Base-by-base conservation (phyloP, 2,888 invertebrate species). In the Caenorhabditis sinica region DNA sequence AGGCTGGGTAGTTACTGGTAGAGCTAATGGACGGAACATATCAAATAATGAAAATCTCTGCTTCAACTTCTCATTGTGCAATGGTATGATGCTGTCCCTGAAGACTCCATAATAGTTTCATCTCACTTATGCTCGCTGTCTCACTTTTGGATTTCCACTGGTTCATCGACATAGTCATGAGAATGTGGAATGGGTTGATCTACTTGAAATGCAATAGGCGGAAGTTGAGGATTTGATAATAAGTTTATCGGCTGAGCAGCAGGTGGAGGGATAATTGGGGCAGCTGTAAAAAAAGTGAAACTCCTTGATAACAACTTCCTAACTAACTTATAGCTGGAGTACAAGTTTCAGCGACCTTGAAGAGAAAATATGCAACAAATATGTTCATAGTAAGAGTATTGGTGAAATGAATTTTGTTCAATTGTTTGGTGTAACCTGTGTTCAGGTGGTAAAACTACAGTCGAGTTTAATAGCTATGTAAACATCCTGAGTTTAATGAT, bases 11-110 rank as follows among this genome's bases (percentile, higher is more conserved):
- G 71, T 79, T 11, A 63, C 71, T 17, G 79, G 63, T 5, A 36
- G 45, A 36, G 81, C 15, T 5, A 81, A 49, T 23, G 87, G 87
- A 17, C 85, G 73, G 65, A 85, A 88, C 20, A 88, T 60, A 43
- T 88, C 86, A 43, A 87, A 87, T 3, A 87, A 45, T 9, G 85
- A 83, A 25, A 82, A 72, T 3, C 72, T 65, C 1, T 72, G 66
- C 28, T 81, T 79, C 13, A 72, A 23, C 60, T 74, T 79, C n/a
- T 82, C 85, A 17, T 53, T 77, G 43, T 58, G 33, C 0, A 74
- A n/a, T 0, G 82, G 79, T 2, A 82, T 20, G 1, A 82, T 73
- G 20, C 61, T 82, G 30, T 85, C 82, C 66, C 85, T 85, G 71
- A 53, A 81, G 61, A 36, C 33, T n/a, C n/a, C n/a, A n/a, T n/a